Evolutionary conservation across 2,888 invertebrate genomes (phyloP).

Genomic region (Drosophila nr. perissopoda): DNA sequence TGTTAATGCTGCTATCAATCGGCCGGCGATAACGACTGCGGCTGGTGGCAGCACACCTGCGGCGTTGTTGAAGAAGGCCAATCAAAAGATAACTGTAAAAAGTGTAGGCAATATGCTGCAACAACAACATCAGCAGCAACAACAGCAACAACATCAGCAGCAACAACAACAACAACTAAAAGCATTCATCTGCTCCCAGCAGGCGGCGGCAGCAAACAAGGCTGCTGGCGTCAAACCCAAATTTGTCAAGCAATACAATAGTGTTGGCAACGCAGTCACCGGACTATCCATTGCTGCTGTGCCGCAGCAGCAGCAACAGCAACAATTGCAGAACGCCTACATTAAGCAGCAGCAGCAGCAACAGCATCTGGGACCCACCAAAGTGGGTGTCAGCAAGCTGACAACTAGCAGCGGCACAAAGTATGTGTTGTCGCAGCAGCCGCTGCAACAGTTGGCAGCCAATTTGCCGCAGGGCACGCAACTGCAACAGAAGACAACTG

Average conservation of each 20-base stretch:
- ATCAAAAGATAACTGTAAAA: conserved; percentile 69
- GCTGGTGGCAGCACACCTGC: conserved; percentile 26
- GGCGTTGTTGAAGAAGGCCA: conserved; percentile 57
- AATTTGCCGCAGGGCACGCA: conserved; percentile 82
- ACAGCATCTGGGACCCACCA: conserved; percentile 23
- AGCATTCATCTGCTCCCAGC: conserved; percentile 68
- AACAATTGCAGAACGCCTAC: conserved; percentile 6
- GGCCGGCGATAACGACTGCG: conserved; percentile 48
- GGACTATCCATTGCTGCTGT: conserved; percentile 65
- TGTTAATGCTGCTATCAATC: conserved; percentile 52
- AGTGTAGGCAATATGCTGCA: conserved; percentile 78
- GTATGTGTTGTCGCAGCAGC: conserved; percentile 78
- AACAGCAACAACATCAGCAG: conserved; percentile 69
- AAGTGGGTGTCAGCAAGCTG: conserved; percentile 65
- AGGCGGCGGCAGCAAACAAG: conserved; percentile 64
- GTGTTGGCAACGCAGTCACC: conserved; percentile 36
- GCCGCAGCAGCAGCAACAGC: conserved; percentile 62
- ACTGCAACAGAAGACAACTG: conserved; percentile 77
- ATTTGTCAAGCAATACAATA: conserved; percentile 83
- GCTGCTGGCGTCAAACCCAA: conserved; percentile 72
- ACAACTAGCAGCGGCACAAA: conserved; percentile 56
- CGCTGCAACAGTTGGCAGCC: conserved; percentile 65
- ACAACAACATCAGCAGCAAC: conserved; percentile 66
- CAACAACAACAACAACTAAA: conserved; percentile 70
- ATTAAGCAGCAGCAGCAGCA: conserved; percentile 40